Percentiles rank a stretch among this genome's conserved stretches.
phyloP scores from a whole-genome alignment of 2,888 invertebrate genomes.

The Spodoptera littoralis region DNA sequence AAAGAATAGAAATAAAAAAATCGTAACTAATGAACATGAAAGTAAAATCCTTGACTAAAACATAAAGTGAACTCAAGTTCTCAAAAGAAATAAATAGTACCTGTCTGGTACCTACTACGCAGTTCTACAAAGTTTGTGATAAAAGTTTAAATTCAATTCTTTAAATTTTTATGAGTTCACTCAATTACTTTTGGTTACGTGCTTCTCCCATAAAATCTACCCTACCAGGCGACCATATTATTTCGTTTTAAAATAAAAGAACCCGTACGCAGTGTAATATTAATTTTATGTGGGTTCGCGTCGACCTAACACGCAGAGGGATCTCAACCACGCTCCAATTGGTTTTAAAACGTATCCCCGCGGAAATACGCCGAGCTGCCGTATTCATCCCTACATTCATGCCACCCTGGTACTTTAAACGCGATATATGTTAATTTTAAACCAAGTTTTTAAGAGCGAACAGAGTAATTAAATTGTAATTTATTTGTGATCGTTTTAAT shows the following conservation, averaged over 20 bases:
- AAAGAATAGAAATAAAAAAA: too few species aligned
- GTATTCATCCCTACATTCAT: constrained; percentile 34
- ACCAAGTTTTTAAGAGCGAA: not conserved
- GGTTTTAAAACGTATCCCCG: constrained; percentile 52
- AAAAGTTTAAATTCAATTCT: too few species aligned
- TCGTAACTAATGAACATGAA: too few species aligned
- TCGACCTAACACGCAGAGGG: constrained; percentile 29
- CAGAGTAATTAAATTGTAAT: not conserved
- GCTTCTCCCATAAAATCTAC: constrained; percentile 6
- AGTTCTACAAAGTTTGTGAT: not conserved
- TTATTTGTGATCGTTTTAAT: too few species aligned
- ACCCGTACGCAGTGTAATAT: constrained; percentile 19
- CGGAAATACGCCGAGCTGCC: constrained; percentile 42
- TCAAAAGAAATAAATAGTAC: too few species aligned
- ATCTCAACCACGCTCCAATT: constrained; percentile 56
- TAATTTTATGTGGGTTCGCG: constrained; percentile 39
- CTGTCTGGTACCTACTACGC: too few species aligned
- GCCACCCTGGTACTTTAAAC: constrained; percentile 40
- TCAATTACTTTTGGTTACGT: too few species aligned
- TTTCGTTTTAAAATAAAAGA: constrained; percentile 14
- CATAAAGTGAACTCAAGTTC: too few species aligned
- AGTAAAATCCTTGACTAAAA: too few species aligned
- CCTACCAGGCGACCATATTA: constrained; percentile 9
- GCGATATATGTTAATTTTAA: constrained; percentile 29
- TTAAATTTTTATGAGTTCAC: too few species aligned